Base-by-base conservation (phyloP, 2,797 vertebrate species). In the Molothrus ater region DNA sequence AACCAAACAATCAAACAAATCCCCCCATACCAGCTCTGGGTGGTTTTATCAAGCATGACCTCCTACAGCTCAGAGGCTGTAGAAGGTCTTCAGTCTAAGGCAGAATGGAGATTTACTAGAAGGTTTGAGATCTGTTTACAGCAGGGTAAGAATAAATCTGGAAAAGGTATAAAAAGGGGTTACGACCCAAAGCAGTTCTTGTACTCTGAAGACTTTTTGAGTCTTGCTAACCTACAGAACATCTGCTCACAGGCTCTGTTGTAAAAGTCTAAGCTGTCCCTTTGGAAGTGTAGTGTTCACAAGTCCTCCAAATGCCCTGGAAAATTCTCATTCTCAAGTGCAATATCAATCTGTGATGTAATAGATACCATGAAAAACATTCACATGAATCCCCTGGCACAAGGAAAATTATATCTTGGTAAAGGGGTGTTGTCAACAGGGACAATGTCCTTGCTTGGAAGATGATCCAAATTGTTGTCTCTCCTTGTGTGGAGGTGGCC, bases 1-100 rank as follows among this genome's bases (percentile, higher is more conserved):
- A 85, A 54, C 60, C 26, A 60, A 17, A 5, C 6, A 72, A 64
- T 11, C 5, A 47, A 60, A 28, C 24, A 36, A 56, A 2, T 2
- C 2, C 20, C 7, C 7, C 2, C 3, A 50, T 76, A 8, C 1
- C 8, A 38, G 0, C 6, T 24, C 14, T 31, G 13, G 2, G 8
- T 71, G 7, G 5, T 59, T 82, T 73, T 34, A 59, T 78, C 22
- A 51, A 78, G 13, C 10, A 24, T 34, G 13, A 54, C 15, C 19
- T 80, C 31, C 15, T 83, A 17, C 13, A 78, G 11, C 15, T n/a
- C 43, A 66, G 24, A 73, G 6, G 6, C 5, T 80, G 8, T 25
- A 63, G 22, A 78, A 88, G 3, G 6, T 48, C 31, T 78, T 68
- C 20, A 59, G 29, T 59, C 43, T 38, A 68, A 72, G 17, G 34